Conservation (phyloP, 2,113 vertebrate species). For the Myanophis thanlyinensis region DNA sequence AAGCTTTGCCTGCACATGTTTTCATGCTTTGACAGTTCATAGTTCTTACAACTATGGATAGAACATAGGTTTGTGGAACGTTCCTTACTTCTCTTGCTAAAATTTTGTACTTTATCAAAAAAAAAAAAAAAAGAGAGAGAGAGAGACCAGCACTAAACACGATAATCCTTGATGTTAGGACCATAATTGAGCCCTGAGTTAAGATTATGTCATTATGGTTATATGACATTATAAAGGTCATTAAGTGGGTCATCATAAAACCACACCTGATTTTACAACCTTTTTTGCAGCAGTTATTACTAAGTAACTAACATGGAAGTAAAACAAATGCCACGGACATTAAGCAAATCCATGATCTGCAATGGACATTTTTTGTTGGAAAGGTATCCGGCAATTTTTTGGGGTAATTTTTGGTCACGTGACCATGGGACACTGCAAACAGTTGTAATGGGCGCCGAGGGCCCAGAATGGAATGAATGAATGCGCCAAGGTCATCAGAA, state of each 20-base stretch:
- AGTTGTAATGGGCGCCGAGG: too few relatives aligned
- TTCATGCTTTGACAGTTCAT: neutral
- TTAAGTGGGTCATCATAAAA: neutral
- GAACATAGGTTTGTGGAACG: neutral
- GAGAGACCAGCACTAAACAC: neutral
- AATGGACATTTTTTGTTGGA: neutral
- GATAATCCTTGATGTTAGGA: neutral
- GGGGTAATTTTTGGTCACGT: neutral
- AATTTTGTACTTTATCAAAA: neutral
- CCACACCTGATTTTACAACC: neutral
- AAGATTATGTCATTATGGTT: neutral
- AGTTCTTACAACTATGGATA: neutral
- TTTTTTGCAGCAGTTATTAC: neutral
- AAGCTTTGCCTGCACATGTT: neutral
- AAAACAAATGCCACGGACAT: neutral
- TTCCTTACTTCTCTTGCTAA: neutral
- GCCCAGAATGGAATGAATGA: too few relatives aligned
- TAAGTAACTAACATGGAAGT: neutral
- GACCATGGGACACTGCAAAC: neutral
- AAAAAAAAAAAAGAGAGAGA: too few relatives aligned
- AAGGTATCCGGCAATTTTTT: neutral
- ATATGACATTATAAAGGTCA: neutral
- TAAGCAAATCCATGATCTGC: neutral
- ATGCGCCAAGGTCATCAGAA: neutral
- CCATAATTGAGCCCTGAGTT: neutral